Evolutionary conservation across 2,888 invertebrate genomes (phyloP).

Genomic region (Drosophila cognata): DNA sequence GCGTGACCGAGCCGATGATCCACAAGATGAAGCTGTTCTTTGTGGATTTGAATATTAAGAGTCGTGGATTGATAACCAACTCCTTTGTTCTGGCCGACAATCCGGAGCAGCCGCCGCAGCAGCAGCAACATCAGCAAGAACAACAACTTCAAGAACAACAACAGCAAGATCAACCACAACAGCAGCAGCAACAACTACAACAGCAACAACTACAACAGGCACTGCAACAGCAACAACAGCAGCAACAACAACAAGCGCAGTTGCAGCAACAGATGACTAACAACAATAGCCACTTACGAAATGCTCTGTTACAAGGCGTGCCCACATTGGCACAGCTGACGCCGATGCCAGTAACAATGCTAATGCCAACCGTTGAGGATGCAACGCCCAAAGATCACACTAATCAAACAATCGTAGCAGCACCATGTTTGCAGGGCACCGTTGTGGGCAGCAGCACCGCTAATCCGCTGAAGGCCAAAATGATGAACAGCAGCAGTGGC

Average conservation of each 20-base stretch:
- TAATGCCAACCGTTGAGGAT: conserved; percentile 42
- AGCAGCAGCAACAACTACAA: conserved; percentile 6
- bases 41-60: conserved; percentile 84
- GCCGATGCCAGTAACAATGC: conserved; percentile 11
- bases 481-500: conserved; percentile 69
- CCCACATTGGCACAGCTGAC: conserved; percentile 39
- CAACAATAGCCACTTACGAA: conserved; percentile 81
- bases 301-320: conserved; percentile 82
- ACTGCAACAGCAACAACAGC: conserved; percentile 32
- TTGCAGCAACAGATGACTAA: conserved; percentile 49
- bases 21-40: conserved; percentile 87
- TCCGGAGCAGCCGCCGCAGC: conserved; percentile 43
- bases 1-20: conserved; percentile 87
- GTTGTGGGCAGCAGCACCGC: conserved; percentile 68
- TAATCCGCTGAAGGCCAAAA: conserved; percentile 60
- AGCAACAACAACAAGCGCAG: conserved; percentile 26
- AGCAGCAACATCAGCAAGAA: conserved; percentile 36
- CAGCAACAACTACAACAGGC: conserved; percentile 3
- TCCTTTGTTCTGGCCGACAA: conserved; percentile 76
- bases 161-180: conserved; percentile 2
- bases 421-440: conserved; percentile 66
- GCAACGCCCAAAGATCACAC: conserved; percentile 48
- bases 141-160: conserved; percentile 49
- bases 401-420: conserved; percentile 40
- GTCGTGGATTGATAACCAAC: conserved; percentile 84